Evolutionary conservation across 2,888 invertebrate genomes (phyloP).

Genomic region (Meiosimyza platycephala): DNA sequence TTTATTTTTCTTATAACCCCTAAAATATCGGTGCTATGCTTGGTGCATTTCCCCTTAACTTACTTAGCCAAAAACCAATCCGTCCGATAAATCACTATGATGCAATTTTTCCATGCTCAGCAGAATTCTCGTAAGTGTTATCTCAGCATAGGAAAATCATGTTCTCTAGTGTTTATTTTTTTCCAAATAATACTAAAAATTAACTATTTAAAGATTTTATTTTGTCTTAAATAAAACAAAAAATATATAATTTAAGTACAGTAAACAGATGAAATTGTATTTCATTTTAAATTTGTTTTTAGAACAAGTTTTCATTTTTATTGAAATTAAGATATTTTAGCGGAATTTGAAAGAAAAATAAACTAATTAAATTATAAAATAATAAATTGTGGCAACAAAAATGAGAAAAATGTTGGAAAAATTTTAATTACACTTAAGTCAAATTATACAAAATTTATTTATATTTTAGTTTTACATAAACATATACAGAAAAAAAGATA

Average conservation of each 20-base stretch:
- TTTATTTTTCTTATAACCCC: not conserved
- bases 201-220: too few relatives aligned
- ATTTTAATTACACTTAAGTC: constrained; percentile 18
- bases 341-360: not conserved
- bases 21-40: constrained; percentile 23
- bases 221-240: too few relatives aligned
- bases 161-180: too few relatives aligned
- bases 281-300: too few relatives aligned
- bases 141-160: too few relatives aligned
- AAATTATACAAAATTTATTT: constrained; percentile 32
- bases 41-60: constrained; percentile 11
- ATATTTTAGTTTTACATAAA: constrained; percentile 29
- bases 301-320: not conserved
- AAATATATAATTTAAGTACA: too few relatives aligned
- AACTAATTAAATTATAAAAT: not conserved
- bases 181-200: too few relatives aligned
- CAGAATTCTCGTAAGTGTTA: too few relatives aligned
- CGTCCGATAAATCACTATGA: too few relatives aligned
- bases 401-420: not conserved
- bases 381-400: constrained; percentile 4
- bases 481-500: constrained; percentile 13
- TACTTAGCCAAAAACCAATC: too few relatives aligned
- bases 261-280: too few relatives aligned
- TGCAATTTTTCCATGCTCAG: too few relatives aligned
- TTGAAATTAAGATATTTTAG: not conserved